These are phyloP conservation scores for Anarrhichthys ocellatus DNA, from an alignment of 2,113 vertebrate species.

Conservation along the genomic window DNA sequence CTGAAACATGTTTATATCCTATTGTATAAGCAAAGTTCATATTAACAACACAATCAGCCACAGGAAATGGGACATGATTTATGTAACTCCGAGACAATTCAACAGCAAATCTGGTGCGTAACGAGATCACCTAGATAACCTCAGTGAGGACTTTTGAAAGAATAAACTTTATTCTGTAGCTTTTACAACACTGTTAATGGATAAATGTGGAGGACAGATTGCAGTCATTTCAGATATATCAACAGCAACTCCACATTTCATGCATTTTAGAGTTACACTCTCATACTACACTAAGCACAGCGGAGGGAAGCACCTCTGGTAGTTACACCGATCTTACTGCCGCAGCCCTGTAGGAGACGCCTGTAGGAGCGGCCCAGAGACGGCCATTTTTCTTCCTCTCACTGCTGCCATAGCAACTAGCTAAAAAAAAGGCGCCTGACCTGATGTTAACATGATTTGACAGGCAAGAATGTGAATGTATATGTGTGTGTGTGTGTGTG, in stretches of 20 bases:
- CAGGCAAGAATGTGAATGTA: slow-evolving; percentile 61
- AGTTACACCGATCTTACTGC: slow-evolving; percentile 47
- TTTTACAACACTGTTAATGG: neutral
- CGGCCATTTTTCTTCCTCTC: slow-evolving; percentile 61
- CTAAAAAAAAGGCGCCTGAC: slow-evolving; percentile 71
- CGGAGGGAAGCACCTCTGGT: slow-evolving; percentile 14
- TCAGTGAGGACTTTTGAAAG: neutral
- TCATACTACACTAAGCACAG: slow-evolving; percentile 37
- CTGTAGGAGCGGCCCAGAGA: slow-evolving; percentile 56
- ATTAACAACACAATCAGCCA: neutral
- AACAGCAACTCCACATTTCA: slow-evolving; percentile 18
- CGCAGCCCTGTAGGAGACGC: slow-evolving; percentile 39
- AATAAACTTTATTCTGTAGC: slow-evolving; percentile 23
- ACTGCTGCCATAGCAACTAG: slow-evolving; percentile 78
- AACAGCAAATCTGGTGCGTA: neutral
- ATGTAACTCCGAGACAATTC: neutral
- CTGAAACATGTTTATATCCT: neutral
- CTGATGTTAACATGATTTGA: slow-evolving; percentile 80
- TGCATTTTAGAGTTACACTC: slow-evolving; percentile 20
- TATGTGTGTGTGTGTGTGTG: slow-evolving; percentile 26
- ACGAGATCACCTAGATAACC: neutral
- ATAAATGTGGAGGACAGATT: slow-evolving; percentile 6
- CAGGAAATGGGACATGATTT: neutral
- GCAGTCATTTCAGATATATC: slow-evolving; percentile 30
- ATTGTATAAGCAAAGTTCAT: neutral